Conservation (phyloP, 2,797 vertebrate species). For the Halcyon smyrnensis region DNA sequence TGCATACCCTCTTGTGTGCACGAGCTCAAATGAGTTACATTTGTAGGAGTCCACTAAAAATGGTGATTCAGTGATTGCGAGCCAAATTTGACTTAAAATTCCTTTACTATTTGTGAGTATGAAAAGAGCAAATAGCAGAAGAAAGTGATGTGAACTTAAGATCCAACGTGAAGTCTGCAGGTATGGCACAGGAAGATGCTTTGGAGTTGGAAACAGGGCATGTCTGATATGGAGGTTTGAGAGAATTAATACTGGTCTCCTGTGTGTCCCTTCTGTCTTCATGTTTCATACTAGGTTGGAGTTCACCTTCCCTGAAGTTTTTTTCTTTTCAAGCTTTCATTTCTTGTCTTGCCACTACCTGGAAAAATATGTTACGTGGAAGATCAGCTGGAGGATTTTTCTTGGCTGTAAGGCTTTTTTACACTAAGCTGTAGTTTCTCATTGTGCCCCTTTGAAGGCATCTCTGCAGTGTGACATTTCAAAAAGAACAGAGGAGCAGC, state of each 20-base stretch:
- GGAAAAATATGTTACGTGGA: background rate
- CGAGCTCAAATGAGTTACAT: background rate
- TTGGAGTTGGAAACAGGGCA: background rate
- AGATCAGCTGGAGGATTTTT: background rate
- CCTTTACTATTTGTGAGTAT: background rate
- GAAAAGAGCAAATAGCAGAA: background rate
- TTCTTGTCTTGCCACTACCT: slow-evolving; percentile 14
- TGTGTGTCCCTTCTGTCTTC: background rate
- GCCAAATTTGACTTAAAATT: background rate
- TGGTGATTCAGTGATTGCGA: background rate
- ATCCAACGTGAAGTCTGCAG: background rate
- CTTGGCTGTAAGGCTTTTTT: background rate
- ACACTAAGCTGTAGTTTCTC: background rate
- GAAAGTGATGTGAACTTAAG: background rate
- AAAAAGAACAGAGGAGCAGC: background rate
- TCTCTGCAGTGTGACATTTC: slow-evolving; percentile 1
- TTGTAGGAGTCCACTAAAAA: background rate
- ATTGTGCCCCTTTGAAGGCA: slow-evolving; percentile 8
- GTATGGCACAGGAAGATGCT: background rate
- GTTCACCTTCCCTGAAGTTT: slow-evolving; percentile 4
- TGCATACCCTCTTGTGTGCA: fast-evolving
- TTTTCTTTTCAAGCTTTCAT: background rate
- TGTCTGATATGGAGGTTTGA: background rate
- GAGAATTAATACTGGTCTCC: background rate
- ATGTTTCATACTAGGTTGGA: background rate